Percentiles rank a stretch among this genome's conserved stretches.
Evolutionary conservation across 92 coral and sea anemone genomes (phyloP).

Genomic region (Parazoanthus swiftii): DNA sequence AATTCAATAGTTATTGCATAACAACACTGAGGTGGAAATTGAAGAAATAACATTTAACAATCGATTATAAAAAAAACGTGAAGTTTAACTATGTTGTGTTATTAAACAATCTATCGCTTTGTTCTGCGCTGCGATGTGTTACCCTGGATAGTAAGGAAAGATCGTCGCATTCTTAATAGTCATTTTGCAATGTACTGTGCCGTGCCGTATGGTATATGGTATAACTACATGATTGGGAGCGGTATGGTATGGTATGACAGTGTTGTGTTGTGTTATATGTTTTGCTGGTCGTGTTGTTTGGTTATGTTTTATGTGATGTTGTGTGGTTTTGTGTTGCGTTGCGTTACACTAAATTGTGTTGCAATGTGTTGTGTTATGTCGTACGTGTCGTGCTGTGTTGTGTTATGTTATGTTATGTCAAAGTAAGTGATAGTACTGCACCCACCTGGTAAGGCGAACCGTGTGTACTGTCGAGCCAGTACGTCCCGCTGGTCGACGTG

Average conservation of each 20-base stretch:
- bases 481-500: slow-evolving; percentile 70
- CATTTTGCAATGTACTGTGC: not conserved
- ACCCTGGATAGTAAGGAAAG: too few species aligned
- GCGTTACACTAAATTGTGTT: not conserved
- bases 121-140: too few species aligned
- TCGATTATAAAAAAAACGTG: too few species aligned
- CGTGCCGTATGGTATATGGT: too few species aligned
- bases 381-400: not conserved
- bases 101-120: too few species aligned
- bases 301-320: not conserved
- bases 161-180: not conserved
- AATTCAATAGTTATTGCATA: too few species aligned
- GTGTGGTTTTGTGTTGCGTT: not conserved
- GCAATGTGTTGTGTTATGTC: not conserved
- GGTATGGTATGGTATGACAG: not conserved
- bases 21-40: too few species aligned
- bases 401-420: too few species aligned
- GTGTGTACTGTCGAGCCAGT: slow-evolving; percentile 79
- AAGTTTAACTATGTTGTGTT: too few species aligned
- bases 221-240: not conserved
- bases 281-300: not conserved
- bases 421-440: not conserved
- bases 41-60: too few species aligned
- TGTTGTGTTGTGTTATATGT: not conserved
- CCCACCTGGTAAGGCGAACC: slow-evolving; percentile 78